Evolutionary conservation across 2,797 vertebrate species (phyloP).

Genomic region (Hoplostethus mediterraneus): DNA sequence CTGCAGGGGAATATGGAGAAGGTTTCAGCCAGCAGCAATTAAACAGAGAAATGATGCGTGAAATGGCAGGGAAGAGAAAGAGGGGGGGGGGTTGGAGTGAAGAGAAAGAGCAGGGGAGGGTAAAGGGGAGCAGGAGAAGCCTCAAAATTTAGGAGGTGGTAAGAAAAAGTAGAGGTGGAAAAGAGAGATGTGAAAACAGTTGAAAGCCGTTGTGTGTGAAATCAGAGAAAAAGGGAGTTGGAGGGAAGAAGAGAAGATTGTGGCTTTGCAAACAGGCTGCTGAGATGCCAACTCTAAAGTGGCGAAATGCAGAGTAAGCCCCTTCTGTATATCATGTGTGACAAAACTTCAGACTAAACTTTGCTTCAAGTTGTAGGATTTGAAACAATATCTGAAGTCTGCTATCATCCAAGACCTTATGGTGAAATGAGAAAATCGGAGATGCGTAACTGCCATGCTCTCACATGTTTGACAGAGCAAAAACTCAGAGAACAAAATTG

Average conservation of each 20-base stretch:
- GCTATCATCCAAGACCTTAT: constrained; percentile 10
- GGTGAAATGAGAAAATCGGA: constrained; percentile 28
- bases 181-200: constrained; percentile 22
- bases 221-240: constrained; percentile 10
- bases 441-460: constrained; percentile 1
- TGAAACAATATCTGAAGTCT: constrained; percentile 39
- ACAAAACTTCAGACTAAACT: constrained; percentile 56
- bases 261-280: constrained; percentile 20
- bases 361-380: constrained; percentile 39
- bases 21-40: constrained; percentile 84
- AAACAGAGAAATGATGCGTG: constrained; percentile 86
- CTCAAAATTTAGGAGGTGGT: constrained; percentile 24
- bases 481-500: constrained; percentile 5
- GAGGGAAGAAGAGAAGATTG: not conserved
- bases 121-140: constrained; percentile 49
- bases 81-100: constrained; percentile 13
- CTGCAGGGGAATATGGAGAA: constrained; percentile 73
- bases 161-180: constrained; percentile 32
- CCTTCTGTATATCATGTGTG: constrained; percentile 51
- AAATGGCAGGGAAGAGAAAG: constrained; percentile 72
- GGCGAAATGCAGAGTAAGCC: constrained; percentile 54
- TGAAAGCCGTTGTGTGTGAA: constrained; percentile 17
- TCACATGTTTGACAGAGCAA: constrained; percentile 8
- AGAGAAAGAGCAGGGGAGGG: constrained; percentile 48
- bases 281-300: constrained; percentile 15